These are phyloP conservation scores for Glyphotaelius pellucidus DNA, from an alignment of 2,888 invertebrate genomes.

Conservation along the genomic window DNA sequence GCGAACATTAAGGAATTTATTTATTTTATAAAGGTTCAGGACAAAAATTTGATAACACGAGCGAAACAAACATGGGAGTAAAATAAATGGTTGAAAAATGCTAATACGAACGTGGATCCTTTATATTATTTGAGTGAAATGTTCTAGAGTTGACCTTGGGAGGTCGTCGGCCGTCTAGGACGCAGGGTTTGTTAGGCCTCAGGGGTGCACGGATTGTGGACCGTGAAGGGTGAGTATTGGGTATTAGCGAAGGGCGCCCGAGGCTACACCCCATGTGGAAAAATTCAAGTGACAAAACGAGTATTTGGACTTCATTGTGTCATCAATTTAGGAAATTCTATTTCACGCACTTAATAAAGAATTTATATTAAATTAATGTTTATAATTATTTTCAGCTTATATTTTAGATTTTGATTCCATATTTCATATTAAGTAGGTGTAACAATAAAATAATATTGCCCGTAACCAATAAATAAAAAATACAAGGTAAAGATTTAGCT, in stretches of 20 bases:
- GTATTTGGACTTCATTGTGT: neutral
- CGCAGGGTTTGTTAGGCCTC: slow-evolving; percentile 36
- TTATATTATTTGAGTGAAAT: neutral
- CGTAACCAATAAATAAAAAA: too few relatives aligned
- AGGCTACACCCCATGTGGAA: neutral
- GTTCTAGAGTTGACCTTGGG: neutral
- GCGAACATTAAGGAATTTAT: neutral
- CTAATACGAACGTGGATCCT: neutral
- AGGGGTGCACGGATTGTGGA: slow-evolving; percentile 26
- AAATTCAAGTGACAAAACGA: slow-evolving; percentile 11
- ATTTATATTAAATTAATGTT: neutral
- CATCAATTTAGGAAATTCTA: neutral
- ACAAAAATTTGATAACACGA: neutral
- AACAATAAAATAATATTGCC: too few relatives aligned
- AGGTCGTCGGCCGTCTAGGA: slow-evolving; percentile 49
- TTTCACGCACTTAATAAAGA: neutral
- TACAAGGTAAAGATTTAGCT: too few relatives aligned
- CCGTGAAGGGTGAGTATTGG: neutral
- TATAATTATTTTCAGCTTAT: too few relatives aligned
- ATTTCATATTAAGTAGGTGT: too few relatives aligned
- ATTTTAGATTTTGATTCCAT: too few relatives aligned
- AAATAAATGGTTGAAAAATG: neutral
- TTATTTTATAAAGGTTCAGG: neutral
- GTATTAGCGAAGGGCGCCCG: neutral
- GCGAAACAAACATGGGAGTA: neutral